Percentiles rank a stretch among this genome's conserved stretches.
phyloP scores from a whole-genome alignment of 2,888 invertebrate species.

The Cheilosia urbana region DNA sequence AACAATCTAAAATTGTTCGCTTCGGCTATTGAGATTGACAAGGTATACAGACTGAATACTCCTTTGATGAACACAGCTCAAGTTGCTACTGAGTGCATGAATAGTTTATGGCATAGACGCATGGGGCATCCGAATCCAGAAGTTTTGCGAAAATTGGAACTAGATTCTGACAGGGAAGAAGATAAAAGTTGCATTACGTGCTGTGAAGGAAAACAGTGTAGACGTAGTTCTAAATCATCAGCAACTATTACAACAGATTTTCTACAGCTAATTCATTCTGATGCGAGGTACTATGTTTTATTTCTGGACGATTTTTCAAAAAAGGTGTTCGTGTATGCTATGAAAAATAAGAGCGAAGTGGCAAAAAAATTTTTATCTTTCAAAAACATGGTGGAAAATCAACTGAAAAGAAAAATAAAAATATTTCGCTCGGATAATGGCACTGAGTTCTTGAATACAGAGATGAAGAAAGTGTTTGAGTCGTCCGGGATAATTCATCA shows the following conservation, averaged over 20 bases:
- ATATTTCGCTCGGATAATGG: constrained; percentile 30
- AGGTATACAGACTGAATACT: neutral
- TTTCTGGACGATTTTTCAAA: constrained; percentile 18
- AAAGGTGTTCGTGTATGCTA: constrained; percentile 16
- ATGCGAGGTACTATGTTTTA: constrained; percentile 16
- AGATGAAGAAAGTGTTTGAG: constrained; percentile 18
- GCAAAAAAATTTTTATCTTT: constrained; percentile 20
- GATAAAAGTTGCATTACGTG: neutral
- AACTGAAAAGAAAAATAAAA: constrained; percentile 30
- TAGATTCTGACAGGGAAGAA: too few relatives aligned
- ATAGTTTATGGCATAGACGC: constrained; percentile 5
- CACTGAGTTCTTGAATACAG: constrained; percentile 11
- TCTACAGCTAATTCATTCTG: constrained; percentile 13
- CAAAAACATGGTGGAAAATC: constrained; percentile 26
- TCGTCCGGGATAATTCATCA: constrained; percentile 19
- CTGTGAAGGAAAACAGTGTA: constrained; percentile 2
- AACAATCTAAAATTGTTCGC: neutral
- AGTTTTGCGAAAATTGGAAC: neutral
- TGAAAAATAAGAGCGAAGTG: constrained; percentile 2
- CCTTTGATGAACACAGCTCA: neutral
- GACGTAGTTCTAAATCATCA: neutral
- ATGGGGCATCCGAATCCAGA: neutral
- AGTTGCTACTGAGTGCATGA: neutral
- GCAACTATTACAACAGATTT: neutral
- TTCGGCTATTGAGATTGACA: neutral